These are phyloP conservation scores for Zygogramma bicolorata DNA, from an alignment of 2,888 invertebrate species.

Conservation along the genomic window DNA sequence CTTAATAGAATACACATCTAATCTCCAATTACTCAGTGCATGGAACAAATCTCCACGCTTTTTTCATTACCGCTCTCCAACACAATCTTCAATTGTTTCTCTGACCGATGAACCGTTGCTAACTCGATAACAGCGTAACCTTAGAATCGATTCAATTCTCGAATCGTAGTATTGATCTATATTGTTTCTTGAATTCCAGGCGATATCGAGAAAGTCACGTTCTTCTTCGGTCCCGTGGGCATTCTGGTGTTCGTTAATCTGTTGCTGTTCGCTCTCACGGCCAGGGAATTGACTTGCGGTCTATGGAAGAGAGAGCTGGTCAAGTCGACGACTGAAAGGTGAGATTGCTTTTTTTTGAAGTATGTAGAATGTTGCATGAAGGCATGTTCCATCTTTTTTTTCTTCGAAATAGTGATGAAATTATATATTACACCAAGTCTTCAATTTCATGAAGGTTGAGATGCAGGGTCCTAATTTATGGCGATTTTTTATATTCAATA, in stretches of 20 bases:
- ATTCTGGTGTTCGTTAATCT: conserved; percentile 82
- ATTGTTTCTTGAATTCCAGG: conserved; percentile 66
- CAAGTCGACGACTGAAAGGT: conserved; percentile 84
- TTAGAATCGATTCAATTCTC: background rate
- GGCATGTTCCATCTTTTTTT: too few species aligned
- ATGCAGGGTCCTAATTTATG: too few species aligned
- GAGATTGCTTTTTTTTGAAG: too few species aligned
- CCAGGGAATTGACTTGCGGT: conserved; percentile 87
- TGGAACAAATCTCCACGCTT: too few species aligned
- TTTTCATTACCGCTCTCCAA: background rate
- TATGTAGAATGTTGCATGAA: too few species aligned
- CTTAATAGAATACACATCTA: too few species aligned
- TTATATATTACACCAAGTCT: too few species aligned
- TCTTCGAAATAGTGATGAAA: too few species aligned
- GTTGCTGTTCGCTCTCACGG: conserved; percentile 83
- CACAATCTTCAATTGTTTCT: background rate
- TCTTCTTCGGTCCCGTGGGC: conserved; percentile 89
- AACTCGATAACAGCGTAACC: background rate
- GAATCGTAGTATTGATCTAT: background rate
- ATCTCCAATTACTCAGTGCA: too few species aligned
- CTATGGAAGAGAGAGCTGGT: conserved; percentile 90
- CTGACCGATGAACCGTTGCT: background rate
- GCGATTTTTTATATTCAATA: too few species aligned
- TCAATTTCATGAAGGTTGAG: too few species aligned
- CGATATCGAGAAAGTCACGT: conserved; percentile 84